Evolutionary conservation across 2,797 vertebrate genomes (phyloP).

Genomic region (Hafferia zeledoni): DNA sequence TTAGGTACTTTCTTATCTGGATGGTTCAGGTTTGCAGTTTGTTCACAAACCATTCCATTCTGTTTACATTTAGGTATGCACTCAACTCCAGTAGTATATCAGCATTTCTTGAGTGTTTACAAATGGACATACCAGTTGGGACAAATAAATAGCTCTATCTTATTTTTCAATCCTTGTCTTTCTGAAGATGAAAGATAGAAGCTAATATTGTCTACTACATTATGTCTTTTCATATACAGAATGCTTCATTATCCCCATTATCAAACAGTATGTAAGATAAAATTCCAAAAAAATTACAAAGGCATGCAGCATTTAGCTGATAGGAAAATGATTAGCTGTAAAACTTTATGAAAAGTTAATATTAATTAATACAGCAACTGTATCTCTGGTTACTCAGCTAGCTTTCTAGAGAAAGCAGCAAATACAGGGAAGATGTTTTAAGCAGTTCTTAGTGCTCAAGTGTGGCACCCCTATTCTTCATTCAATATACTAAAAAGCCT

Average conservation of each 20-base stretch:
- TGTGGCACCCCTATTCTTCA: neutral
- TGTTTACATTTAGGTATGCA: neutral
- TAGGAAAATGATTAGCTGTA: neutral
- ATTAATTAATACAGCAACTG: neutral
- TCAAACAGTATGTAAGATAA: neutral
- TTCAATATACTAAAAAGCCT: neutral
- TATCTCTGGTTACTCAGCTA: neutral
- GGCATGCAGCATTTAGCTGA: neutral
- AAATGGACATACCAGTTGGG: neutral
- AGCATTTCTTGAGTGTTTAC: neutral
- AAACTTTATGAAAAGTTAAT: neutral
- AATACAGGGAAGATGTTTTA: neutral
- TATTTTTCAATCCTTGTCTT: neutral
- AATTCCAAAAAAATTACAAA: neutral
- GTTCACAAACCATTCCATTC: neutral
- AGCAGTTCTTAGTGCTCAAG: neutral
- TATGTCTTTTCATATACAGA: neutral
- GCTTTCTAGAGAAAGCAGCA: neutral
- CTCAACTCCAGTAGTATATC: neutral
- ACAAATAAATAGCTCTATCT: neutral
- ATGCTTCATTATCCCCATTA: neutral
- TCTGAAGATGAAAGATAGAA: neutral
- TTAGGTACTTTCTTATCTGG: neutral
- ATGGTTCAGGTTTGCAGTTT: neutral
- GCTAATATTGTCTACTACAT: neutral